Evolutionary conservation across 1,140 invertebrate genomes (phyloP).

Genomic region (Eriocheir sinensis): DNA sequence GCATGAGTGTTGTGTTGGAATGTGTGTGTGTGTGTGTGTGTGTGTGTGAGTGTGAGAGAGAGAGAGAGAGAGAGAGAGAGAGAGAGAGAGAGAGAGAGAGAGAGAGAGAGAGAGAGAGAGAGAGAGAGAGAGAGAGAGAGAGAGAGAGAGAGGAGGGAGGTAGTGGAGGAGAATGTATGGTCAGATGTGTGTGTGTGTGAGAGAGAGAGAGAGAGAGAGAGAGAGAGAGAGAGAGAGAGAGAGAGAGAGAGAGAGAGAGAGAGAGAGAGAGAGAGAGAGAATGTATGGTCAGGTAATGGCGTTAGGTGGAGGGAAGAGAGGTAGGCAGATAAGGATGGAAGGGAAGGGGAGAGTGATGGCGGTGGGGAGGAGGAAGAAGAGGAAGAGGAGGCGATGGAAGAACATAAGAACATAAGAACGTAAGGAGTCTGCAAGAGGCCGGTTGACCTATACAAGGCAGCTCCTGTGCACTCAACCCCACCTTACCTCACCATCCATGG

Average conservation of each 20-base stretch:
- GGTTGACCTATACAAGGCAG: no score
- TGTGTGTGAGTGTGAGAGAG: conserved; percentile 19
- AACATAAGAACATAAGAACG: neutral
- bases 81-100: neutral
- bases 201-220: no score
- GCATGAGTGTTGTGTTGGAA: no score
- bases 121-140: neutral
- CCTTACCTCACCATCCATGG: no score
- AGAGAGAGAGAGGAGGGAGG: no score
- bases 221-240: no score
- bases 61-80: neutral
- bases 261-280: neutral
- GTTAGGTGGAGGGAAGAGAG: no score
- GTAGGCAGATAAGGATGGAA: no score
- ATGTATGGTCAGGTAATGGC: neutral
- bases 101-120: neutral
- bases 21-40: conserved; percentile 14
- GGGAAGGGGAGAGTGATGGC: neutral
- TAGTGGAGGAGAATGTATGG: neutral
- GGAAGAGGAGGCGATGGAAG: neutral
- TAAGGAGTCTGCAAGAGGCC: no score
- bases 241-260: neutral
- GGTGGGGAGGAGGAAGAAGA: conserved; percentile 16
- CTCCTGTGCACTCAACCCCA: no score
- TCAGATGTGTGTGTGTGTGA: neutral